Conservation (phyloP, 2,888 invertebrate species). For the Dynastes hyllus region DNA sequence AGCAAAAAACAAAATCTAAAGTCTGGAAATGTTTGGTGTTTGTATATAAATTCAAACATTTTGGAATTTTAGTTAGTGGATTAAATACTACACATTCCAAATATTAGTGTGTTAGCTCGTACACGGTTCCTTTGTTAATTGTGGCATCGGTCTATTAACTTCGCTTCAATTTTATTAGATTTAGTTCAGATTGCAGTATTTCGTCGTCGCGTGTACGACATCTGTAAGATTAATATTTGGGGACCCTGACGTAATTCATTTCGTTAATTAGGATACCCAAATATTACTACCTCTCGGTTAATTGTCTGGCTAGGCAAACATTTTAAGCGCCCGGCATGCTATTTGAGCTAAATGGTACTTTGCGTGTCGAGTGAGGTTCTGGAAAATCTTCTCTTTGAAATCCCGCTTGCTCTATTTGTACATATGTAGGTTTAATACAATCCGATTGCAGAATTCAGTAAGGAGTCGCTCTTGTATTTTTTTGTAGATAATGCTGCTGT, state of each 20-base stretch:
- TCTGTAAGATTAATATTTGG: constrained; percentile 43
- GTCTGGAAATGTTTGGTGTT: no score
- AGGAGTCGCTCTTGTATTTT: no score
- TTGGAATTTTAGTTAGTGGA: no score
- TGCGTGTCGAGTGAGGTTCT: background rate
- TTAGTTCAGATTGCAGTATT: background rate
- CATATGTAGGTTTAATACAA: no score
- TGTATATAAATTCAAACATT: no score
- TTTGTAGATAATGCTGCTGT: no score
- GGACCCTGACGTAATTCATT: constrained; percentile 30
- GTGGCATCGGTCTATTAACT: background rate
- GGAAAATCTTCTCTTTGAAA: no score
- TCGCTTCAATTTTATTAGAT: constrained; percentile 8
- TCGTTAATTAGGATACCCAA: constrained; percentile 36
- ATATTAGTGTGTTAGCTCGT: no score
- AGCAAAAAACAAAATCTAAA: no score
- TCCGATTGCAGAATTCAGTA: no score
- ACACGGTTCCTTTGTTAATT: background rate
- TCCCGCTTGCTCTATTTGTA: no score
- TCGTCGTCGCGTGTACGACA: background rate
- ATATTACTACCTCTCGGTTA: constrained; percentile 8
- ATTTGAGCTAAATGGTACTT: constrained; percentile 23
- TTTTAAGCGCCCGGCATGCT: constrained; percentile 32
- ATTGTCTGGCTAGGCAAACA: constrained; percentile 22
- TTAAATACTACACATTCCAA: no score